A percentile compares a stretch with the other conserved stretches of the same genome.
phyloP scores from a whole-genome alignment of 2,797 vertebrate genomes.

The Benthosema pterotum region DNA sequence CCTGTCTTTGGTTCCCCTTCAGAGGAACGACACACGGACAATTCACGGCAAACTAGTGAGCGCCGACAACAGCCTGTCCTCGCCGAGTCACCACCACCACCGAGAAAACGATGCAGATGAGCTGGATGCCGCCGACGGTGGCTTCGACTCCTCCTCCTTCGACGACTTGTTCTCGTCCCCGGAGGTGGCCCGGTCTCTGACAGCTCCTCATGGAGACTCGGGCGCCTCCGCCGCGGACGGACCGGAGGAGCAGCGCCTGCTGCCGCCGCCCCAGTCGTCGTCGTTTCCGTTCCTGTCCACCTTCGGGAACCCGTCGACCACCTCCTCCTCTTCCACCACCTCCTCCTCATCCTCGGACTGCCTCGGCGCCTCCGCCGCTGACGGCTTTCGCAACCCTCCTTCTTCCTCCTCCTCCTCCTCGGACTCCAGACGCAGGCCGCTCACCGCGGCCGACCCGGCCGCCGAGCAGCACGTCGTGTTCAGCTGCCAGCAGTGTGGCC shows the following conservation, averaged over 20 bases:
- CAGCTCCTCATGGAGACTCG: slow-evolving; percentile 4
- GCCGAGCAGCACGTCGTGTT: slow-evolving; percentile 8
- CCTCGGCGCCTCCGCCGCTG: background rate
- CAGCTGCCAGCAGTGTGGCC: slow-evolving; percentile 38
- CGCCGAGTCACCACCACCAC: slow-evolving; percentile 7
- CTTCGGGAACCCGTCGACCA: background rate
- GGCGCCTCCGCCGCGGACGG: background rate
- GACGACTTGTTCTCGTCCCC: slow-evolving; percentile 41
- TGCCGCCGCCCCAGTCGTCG: background rate
- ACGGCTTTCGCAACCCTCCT: background rate
- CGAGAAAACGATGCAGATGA: slow-evolving; percentile 12
- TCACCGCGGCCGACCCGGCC: background rate
- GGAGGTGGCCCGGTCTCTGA: slow-evolving; percentile 23
- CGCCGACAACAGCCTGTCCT: background rate
- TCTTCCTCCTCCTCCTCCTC: background rate
- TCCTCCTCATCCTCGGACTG: background rate
- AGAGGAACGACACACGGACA: background rate
- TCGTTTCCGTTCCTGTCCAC: slow-evolving; percentile 17
- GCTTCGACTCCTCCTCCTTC: slow-evolving; percentile 32
- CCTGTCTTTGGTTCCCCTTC: slow-evolving; percentile 1
- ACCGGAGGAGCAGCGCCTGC: slow-evolving; percentile 8
- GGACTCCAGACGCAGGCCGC: background rate
- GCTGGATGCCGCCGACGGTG: slow-evolving; percentile 13
- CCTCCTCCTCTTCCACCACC: background rate
- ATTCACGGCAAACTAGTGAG: slow-evolving; percentile 3